Evolutionary conservation across 2,888 invertebrate species (phyloP), one percentile per base, ranked within the genome.

Genomic region (Xestoiulus laeticollis): DNA sequence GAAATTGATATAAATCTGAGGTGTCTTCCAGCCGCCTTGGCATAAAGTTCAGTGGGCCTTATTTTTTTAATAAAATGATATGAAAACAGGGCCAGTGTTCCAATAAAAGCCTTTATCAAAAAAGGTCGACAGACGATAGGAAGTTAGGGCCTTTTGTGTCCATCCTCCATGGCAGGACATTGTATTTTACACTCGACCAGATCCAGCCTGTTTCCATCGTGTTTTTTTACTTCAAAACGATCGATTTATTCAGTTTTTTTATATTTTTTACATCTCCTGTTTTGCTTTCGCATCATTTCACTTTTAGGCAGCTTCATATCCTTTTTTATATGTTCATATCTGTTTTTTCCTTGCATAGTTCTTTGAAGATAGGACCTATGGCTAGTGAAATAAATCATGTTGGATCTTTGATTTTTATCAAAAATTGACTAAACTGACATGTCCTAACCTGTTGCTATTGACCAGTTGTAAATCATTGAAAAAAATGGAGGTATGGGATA

Each of bases 251-350:
- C 8, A 5, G 8, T 12, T 68, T 68, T 68, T 59, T 26, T 68
- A n/a, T 59, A 68, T 26, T 68, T 68, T 68, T 68, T 68, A 68
- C 68, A 68, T 68, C 68, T 68, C 68, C 68, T 68, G 68, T 68
- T 68, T 68, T 68, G 68, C 26, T 68, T 68, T 68, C 68, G 68
- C 68, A 68, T 68, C 68, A 68, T 68, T 68, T 68, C 68, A 68
- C 68, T 68, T 19, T 22, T 26, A 68, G 68, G 68, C 68, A 68
- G 68, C 68, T 68, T 68, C 68, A 68, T 68, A 68, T 68, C 53
- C 53, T n/a, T 16, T 48, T 68, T 68, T 2, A 68, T 26, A 26
- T 26, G 26, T 26, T 68, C 68, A 22, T 68, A 68, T 68, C 68
- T 68, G 3, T 68, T 22, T 26, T 26, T 68, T 68, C 26, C 2